These are phyloP conservation scores for Octomys mimax DNA, from an alignment of 2,797 vertebrate genomes.

Conservation along the genomic window DNA sequence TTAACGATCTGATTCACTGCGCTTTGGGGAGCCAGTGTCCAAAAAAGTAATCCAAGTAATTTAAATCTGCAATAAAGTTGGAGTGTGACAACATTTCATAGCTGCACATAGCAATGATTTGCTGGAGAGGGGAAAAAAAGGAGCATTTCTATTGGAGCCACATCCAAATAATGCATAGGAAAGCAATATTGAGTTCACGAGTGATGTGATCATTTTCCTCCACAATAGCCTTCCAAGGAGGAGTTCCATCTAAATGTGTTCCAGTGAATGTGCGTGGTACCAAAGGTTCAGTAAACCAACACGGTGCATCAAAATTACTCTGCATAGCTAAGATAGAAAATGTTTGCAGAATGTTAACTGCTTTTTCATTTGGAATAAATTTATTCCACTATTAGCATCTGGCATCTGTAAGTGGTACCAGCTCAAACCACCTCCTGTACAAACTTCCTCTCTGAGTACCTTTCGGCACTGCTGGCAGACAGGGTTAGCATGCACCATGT, in stretches of 20 bases:
- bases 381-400: constrained; percentile 18
- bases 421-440: not conserved
- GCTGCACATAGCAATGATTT: constrained; percentile 82
- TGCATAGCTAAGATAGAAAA: constrained; percentile 62
- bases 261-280: constrained; percentile 68
- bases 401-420: constrained; percentile 30
- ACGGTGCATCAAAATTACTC: constrained; percentile 73
- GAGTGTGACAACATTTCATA: constrained; percentile 81
- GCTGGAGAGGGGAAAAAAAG: constrained; percentile 69
- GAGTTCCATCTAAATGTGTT: constrained; percentile 76
- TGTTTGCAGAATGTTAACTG: constrained; percentile 72
- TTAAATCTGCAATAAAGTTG: constrained; percentile 87
- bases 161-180: constrained; percentile 84
- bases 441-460: not conserved
- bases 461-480: not conserved
- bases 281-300: constrained; percentile 68
- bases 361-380: constrained; percentile 67
- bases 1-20: constrained; percentile 88
- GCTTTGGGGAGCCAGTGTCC: constrained; percentile 87
- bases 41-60: constrained; percentile 87
- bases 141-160: constrained; percentile 79
- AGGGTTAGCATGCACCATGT: fast-evolving
- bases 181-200: constrained; percentile 82
- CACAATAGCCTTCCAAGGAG: constrained; percentile 78
- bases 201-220: constrained; percentile 81